A percentile compares a stretch with the other conserved stretches of the same genome.
These are phyloP conservation scores for Procavia capensis DNA, from an alignment of 2,113 vertebrate genomes.

Conservation along the genomic window DNA sequence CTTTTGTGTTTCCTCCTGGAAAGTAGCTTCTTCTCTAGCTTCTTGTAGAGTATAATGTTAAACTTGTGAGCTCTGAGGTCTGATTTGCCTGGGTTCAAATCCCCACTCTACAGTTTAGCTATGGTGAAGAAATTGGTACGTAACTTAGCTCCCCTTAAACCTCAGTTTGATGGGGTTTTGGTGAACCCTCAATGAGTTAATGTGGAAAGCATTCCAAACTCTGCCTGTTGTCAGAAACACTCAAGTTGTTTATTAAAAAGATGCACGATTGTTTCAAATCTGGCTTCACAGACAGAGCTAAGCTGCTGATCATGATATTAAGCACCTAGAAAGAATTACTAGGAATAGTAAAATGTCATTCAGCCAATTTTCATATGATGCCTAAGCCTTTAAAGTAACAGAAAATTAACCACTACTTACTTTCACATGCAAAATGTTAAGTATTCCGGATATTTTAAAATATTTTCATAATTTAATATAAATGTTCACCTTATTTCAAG, in stretches of 20 bases:
- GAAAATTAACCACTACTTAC: not conserved
- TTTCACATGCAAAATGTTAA: not conserved
- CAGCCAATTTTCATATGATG: not conserved
- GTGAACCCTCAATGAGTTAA: not conserved
- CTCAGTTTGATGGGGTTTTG: not conserved
- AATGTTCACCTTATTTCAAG: not conserved
- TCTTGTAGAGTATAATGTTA: not conserved
- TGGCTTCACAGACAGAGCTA: not conserved
- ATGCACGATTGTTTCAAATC: not conserved
- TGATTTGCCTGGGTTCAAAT: not conserved
- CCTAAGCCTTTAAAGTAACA: not conserved
- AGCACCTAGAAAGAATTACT: constrained; percentile 5
- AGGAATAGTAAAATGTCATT: not conserved
- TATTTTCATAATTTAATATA: not conserved
- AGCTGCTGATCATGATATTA: not conserved
- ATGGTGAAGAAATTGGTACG: not conserved
- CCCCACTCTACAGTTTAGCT: not conserved
- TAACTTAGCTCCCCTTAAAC: not conserved
- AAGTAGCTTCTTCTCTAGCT: not conserved
- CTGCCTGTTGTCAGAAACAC: not conserved
- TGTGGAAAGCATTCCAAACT: not conserved
- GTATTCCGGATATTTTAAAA: not conserved
- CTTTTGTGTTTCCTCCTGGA: not conserved
- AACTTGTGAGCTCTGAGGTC: not conserved
- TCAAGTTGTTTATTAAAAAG: not conserved